Percentiles rank a stretch among this genome's conserved stretches.
Conservation (phyloP, 1,140 invertebrate genomes). For the Drusus annulatus region DNA sequence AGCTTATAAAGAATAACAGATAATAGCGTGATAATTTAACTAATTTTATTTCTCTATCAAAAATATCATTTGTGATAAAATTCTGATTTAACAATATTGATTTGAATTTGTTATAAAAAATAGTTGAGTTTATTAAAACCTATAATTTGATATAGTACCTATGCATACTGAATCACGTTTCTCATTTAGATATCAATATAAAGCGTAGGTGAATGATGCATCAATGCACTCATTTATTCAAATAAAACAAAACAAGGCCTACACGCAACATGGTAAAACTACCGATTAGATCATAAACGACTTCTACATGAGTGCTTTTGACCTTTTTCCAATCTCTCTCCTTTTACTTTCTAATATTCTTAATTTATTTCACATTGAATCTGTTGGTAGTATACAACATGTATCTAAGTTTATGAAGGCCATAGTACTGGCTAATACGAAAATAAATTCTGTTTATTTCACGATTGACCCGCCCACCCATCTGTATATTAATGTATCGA, state of each 20-base stretch:
- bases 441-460: background rate
- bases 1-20: too few relatives aligned
- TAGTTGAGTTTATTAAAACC: background rate
- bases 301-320: too few relatives aligned
- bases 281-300: background rate
- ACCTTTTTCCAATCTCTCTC: background rate
- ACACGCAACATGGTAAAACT: background rate
- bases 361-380: background rate
- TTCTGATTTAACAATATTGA: constrained; percentile 10
- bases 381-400: too few relatives aligned
- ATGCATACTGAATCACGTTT: background rate
- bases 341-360: background rate
- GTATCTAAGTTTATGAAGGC: background rate
- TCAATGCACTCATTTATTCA: background rate
- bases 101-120: background rate
- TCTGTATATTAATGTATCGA: constrained; percentile 5
- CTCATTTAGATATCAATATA: background rate
- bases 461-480: constrained; percentile 9
- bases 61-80: background rate
- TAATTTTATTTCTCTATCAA: background rate
- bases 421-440: constrained; percentile 17
- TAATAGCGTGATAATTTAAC: background rate
- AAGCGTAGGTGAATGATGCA: constrained; percentile 9
- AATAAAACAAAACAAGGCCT: too few relatives aligned
- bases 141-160: constrained; percentile 14